Conservation (phyloP, 2,797 vertebrate genomes). For the Pangasius mekongensis region DNA sequence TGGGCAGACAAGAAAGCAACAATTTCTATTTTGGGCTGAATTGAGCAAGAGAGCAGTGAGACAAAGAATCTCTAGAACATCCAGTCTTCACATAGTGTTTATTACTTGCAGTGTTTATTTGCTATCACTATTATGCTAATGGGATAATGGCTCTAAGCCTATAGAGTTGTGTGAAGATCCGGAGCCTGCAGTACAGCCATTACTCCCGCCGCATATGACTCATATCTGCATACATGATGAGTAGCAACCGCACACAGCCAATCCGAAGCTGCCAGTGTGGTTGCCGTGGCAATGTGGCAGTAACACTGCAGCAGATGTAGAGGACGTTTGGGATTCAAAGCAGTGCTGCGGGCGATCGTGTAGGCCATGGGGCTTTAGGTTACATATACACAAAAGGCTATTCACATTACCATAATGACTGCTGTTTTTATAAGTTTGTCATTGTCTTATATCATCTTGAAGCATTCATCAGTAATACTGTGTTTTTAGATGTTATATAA, state of each 20-base stretch:
- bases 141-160: not conserved
- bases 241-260: slow-evolving; percentile 48
- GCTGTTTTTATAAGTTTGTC: not conserved
- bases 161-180: slow-evolving; percentile 22
- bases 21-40: not conserved
- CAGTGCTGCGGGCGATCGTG: slow-evolving; percentile 33
- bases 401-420: not conserved
- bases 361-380: slow-evolving; percentile 15
- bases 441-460: not conserved
- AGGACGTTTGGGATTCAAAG: slow-evolving; percentile 35
- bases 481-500: slow-evolving; percentile 13
- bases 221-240: slow-evolving; percentile 55
- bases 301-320: slow-evolving; percentile 57
- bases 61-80: not conserved
- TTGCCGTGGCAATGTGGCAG: slow-evolving; percentile 58
- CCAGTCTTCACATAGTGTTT: not conserved
- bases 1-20: not conserved
- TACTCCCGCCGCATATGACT: slow-evolving; percentile 47
- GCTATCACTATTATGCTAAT: not conserved
- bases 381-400: slow-evolving; percentile 29
- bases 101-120: too few relatives aligned
- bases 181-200: slow-evolving; percentile 17
- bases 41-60: not conserved
- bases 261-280: slow-evolving; percentile 45
- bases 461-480: not conserved